Evolutionary conservation across 2,113 vertebrate genomes (phyloP), one percentile per base, ranked within the genome.

Genomic region (Plecturocebus donacophilus): DNA sequence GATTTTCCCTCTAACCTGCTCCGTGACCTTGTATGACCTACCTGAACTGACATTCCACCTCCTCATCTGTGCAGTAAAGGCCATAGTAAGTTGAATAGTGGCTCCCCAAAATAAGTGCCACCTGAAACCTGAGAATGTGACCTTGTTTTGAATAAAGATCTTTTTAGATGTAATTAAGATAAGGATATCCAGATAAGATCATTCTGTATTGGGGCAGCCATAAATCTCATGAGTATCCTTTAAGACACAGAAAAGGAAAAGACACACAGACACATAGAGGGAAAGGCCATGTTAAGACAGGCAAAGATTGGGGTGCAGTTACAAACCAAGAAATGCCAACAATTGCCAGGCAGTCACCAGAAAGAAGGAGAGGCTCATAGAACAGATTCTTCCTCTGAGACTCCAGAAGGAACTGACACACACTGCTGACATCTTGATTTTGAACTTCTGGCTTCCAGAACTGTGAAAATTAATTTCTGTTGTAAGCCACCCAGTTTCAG

Each of bases 251-350:
- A 35, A 68, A 91, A 75, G 23, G 42, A 76, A 25, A 61, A 79
- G 40, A 76, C 6, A 56, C 47, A 42, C 49, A 75, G 68, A 38
- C 16, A 68, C 45, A 20, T 12, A 40, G 5, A 64, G 16, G 35
- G 38, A 75, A 92, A 61, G 27, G 4, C 17, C 10, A 27, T 13
- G 12, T 40, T 27, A 84, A 76, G 35, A 32, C 14, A 84, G 17
- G 16, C 79, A 35, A 27, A 47, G 27, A 20, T 0, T 1, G 3
- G 11, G 20, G 3, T 49, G 35, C 25, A 84, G 5, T 0, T 30
- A 20, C 11, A 54, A 35, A 30, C 20, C 47, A 40, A 87, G 47
- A 52, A 68, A 13, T 8, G 3, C 32, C 42, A 42, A 25, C 30
- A 2, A 42, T n/a, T 14, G 38, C 16, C 70, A 19, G 30, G 30